Conservation (phyloP, 2,888 invertebrate genomes). For the Drosophila mimica region DNA sequence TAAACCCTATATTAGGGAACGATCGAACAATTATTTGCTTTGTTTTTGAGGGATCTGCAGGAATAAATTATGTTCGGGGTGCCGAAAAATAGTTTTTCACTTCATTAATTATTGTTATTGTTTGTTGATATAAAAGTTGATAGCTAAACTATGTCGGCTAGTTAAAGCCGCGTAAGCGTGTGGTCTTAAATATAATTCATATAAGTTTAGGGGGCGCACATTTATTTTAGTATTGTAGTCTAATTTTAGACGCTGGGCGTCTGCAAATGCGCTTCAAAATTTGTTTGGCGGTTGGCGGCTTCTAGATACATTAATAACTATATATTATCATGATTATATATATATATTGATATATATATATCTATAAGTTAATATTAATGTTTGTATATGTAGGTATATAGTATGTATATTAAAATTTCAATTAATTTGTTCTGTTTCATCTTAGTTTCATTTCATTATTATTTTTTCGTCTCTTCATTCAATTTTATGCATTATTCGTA, state of each 20-base stretch:
- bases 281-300: conserved; percentile 76
- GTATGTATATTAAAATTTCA: conserved; percentile 53
- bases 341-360: conserved; percentile 37
- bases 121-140: conserved; percentile 65
- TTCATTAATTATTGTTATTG: conserved; percentile 5
- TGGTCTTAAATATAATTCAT: conserved; percentile 51
- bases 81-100: conserved; percentile 24
- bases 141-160: conserved; percentile 64
- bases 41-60: conserved; percentile 19
- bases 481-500: conserved; percentile 55
- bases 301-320: conserved; percentile 43
- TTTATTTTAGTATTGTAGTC: conserved; percentile 42
- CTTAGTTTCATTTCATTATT: conserved; percentile 29
- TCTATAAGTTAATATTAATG: conserved; percentile 25
- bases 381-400: conserved; percentile 42
- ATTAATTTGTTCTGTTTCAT: conserved; percentile 59
- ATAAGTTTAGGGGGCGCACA: conserved; percentile 43
- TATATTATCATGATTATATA: conserved; percentile 52
- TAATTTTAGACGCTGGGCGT: conserved; percentile 75
- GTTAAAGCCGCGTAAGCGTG: conserved; percentile 68
- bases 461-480: conserved; percentile 18
- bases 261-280: conserved; percentile 76
- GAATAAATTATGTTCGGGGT: conserved; percentile 29
- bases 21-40: background rate
- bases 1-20: background rate